Conservation (phyloP, 2,888 invertebrate species). For the Diaprepes abbreviatus region DNA sequence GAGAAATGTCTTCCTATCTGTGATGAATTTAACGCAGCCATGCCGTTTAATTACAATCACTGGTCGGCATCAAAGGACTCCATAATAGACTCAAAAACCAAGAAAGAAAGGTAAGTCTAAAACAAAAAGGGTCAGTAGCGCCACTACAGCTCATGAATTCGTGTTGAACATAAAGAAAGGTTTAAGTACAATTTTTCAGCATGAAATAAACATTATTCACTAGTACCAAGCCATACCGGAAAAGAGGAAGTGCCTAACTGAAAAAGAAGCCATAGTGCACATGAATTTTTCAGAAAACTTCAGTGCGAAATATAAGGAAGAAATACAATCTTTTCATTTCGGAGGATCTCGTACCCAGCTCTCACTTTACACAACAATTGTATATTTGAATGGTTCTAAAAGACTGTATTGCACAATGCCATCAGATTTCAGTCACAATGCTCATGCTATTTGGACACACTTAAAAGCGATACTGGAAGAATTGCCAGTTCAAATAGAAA, state of each 20-base stretch:
- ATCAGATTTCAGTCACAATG: constrained; percentile 10
- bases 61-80: no score
- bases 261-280: constrained; percentile 1
- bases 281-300: constrained; percentile 22
- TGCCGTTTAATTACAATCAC: no score
- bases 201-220: no score
- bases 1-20: no score
- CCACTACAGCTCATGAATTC: no score
- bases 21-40: no score
- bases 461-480: neutral
- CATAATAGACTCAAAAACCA: no score
- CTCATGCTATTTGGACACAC: constrained; percentile 1
- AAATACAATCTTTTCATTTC: constrained; percentile 22
- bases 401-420: constrained; percentile 16
- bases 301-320: constrained; percentile 3
- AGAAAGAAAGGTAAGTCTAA: no score
- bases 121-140: no score
- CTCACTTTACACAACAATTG: constrained; percentile 8
- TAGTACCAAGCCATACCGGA: neutral
- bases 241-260: neutral
- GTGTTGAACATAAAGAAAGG: no score
- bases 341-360: constrained; percentile 21
- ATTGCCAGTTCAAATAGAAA: neutral
- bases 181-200: no score
- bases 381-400: neutral